Evolutionary conservation across 2,888 invertebrate species (phyloP).

Genomic region (Phania funesta): DNA sequence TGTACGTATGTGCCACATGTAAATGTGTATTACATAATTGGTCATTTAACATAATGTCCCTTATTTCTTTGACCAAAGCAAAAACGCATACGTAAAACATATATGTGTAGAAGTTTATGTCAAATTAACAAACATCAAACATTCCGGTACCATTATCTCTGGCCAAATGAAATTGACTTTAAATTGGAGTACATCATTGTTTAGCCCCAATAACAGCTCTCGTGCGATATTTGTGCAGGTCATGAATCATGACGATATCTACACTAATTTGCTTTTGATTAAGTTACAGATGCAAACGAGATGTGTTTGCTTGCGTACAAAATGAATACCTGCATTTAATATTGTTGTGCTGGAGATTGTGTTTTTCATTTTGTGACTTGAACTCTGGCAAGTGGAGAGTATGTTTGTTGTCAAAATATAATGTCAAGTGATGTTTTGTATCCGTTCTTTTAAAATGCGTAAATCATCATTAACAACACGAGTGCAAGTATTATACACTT

Average conservation of each 20-base stretch:
- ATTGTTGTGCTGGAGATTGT: background rate
- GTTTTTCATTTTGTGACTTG: background rate
- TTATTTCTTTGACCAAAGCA: background rate
- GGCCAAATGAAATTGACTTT: conserved; percentile 11
- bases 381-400: background rate
- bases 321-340: background rate
- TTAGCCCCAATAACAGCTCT: background rate
- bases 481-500: background rate
- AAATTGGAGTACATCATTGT: background rate
- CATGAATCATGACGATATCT: conserved; percentile 46
- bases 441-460: conserved; percentile 13
- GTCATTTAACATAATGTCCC: conserved; percentile 24
- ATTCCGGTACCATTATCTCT: conserved; percentile 2
- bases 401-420: conserved; percentile 38
- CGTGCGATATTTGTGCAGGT: background rate
- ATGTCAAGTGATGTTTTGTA: conserved; percentile 12
- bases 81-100: conserved; percentile 2
- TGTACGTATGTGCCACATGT: background rate
- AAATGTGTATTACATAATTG: conserved; percentile 34
- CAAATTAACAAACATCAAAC: conserved; percentile 36
- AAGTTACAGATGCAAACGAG: conserved; percentile 37
- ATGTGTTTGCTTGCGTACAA: conserved; percentile 9
- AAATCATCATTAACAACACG: conserved; percentile 32
- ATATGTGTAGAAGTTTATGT: background rate
- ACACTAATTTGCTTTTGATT: conserved; percentile 57